A percentile compares a stretch with the other conserved stretches of the same genome.
Conservation (phyloP, 2,888 invertebrate species). For the Tigriopus californicus region DNA sequence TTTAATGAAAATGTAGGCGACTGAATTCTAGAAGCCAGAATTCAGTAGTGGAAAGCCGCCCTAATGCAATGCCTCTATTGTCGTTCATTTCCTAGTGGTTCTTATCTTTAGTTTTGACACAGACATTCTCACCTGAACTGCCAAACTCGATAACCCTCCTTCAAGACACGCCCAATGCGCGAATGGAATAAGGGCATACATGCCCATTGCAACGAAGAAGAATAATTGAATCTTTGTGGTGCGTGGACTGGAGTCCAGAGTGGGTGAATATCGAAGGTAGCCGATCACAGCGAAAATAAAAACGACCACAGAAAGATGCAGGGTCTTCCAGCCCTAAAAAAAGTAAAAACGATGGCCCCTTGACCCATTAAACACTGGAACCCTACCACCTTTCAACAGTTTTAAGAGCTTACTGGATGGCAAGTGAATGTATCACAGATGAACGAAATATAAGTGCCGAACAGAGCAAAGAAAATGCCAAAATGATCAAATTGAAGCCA, state of each 20-base stretch:
- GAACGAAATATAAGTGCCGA: constrained; percentile 7
- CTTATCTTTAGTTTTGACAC: no score
- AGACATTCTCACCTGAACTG: neutral
- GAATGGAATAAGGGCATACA: neutral
- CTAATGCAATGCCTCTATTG: no score
- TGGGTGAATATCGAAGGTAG: neutral
- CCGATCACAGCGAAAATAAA: neutral
- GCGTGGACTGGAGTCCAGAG: neutral
- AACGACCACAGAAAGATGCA: neutral
- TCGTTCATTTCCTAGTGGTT: no score
- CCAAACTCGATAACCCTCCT: neutral
- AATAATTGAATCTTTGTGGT: neutral
- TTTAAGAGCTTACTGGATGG: neutral
- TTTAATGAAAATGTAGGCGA: no score
- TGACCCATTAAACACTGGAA: neutral
- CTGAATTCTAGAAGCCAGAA: no score
- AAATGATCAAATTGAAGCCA: constrained; percentile 6
- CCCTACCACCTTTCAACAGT: neutral
- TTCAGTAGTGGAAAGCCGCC: no score
- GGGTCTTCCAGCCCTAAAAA: neutral
- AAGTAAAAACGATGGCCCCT: neutral
- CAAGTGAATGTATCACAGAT: neutral
- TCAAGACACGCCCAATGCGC: neutral
- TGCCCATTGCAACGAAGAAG: neutral
- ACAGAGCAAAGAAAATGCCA: constrained; percentile 9